Evolutionary conservation across 2,888 invertebrate species (phyloP).

Genomic region (Torymus auratus): DNA sequence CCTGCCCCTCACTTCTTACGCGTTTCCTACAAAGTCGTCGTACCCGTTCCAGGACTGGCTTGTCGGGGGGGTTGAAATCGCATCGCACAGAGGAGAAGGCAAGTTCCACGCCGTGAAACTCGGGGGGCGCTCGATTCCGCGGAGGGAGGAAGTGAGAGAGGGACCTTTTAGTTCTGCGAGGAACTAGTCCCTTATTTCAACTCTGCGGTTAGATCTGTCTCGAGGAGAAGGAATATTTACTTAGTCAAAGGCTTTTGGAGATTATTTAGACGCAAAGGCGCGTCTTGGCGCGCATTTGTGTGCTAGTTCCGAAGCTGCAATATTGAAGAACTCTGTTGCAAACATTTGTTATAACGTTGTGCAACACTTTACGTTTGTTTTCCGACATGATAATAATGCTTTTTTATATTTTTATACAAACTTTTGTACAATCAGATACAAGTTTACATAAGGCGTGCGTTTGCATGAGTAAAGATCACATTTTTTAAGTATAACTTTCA

Average conservation of each 20-base stretch:
- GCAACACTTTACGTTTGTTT: no score
- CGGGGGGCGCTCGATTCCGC: slow-evolving; percentile 48
- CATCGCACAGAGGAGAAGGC: slow-evolving; percentile 61
- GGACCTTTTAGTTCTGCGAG: slow-evolving; percentile 51
- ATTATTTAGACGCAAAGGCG: slow-evolving; percentile 57
- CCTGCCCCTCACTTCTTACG: slow-evolving; percentile 46
- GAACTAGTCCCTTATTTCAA: slow-evolving; percentile 65
- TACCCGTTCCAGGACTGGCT: slow-evolving; percentile 53
- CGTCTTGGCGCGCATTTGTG: slow-evolving; percentile 34
- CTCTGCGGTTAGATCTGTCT: slow-evolving; percentile 63
- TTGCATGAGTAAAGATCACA: no score
- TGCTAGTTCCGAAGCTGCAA: slow-evolving; percentile 20
- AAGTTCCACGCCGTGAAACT: slow-evolving; percentile 63
- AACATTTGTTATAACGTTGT: no score
- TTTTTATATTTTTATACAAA: no score
- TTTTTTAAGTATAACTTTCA: no score
- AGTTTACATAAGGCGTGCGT: no score
- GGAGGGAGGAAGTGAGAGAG: slow-evolving; percentile 22
- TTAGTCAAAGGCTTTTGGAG: slow-evolving; percentile 63
- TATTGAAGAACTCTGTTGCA: slow-evolving; percentile 29
- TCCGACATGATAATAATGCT: no score
- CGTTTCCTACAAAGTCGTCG: slow-evolving; percentile 30
- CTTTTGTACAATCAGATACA: no score
- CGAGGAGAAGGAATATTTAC: slow-evolving; percentile 61
- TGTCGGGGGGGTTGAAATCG: slow-evolving; percentile 60